These are phyloP conservation scores for Aphidius gifuensis DNA, from an alignment of 1,140 invertebrate genomes.

Conservation along the genomic window DNA sequence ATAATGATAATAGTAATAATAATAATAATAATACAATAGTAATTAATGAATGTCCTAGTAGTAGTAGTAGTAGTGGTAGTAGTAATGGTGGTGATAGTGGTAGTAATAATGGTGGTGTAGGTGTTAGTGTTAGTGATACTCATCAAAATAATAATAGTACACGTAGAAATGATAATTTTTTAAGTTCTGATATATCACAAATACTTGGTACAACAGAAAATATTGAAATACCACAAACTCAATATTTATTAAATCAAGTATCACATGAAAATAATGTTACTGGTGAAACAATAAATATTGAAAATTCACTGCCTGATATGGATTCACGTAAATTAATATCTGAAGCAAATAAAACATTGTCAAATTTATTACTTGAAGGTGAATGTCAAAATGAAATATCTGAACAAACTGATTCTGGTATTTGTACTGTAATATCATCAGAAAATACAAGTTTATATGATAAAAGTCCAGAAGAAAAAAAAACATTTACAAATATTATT, in stretches of 20 bases:
- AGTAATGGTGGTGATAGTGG: background rate
- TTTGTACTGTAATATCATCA: slow-evolving; percentile 60
- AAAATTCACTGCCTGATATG: slow-evolving; percentile 55
- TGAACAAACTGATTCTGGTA: slow-evolving; percentile 66
- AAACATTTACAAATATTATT: slow-evolving; percentile 43
- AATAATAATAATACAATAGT: too few species aligned
- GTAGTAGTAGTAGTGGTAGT: background rate
- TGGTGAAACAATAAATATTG: slow-evolving; percentile 41
- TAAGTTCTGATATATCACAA: slow-evolving; percentile 35
- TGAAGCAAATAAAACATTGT: slow-evolving; percentile 66
- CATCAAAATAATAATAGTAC: too few species aligned
- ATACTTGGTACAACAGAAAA: slow-evolving; percentile 35
- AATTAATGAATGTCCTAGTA: background rate
- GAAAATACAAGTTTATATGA: slow-evolving; percentile 66
- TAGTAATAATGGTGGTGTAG: background rate
- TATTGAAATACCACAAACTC: slow-evolving; percentile 42
- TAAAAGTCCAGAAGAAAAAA: slow-evolving; percentile 53
- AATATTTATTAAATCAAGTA: slow-evolving; percentile 49
- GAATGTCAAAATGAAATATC: slow-evolving; percentile 53
- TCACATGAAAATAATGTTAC: slow-evolving; percentile 44
- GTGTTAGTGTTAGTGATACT: background rate
- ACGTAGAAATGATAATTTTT: slow-evolving; percentile 24
- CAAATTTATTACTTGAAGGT: slow-evolving; percentile 59
- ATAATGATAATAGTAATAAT: too few species aligned
- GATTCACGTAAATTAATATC: slow-evolving; percentile 60